These are phyloP conservation scores for Atherinosoma microstoma DNA, from an alignment of 2,797 vertebrate species.

Conservation along the genomic window DNA sequence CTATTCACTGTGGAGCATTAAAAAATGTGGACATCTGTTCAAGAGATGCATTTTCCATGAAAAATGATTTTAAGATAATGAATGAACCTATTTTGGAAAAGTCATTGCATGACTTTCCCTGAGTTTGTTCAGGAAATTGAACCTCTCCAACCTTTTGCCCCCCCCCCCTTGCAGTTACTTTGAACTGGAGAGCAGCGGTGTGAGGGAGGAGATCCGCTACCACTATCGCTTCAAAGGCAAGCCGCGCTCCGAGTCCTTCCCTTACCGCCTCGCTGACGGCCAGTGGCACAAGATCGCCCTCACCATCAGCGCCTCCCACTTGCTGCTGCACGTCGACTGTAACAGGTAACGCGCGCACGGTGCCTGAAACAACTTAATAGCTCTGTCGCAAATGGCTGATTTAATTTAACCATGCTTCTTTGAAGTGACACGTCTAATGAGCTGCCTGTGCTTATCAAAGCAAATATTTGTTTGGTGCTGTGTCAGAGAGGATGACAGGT, in stretches of 20 bases:
- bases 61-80: neutral
- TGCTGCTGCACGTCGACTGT: conserved; percentile 93
- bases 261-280: conserved; percentile 93
- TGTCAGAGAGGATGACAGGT: conserved; percentile 46
- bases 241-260: conserved; percentile 90
- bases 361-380: neutral
- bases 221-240: conserved; percentile 91
- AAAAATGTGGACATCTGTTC: neutral
- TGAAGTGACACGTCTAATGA: conserved; percentile 60
- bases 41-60: neutral
- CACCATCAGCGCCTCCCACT: conserved; percentile 90
- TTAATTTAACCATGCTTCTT: conserved; percentile 36
- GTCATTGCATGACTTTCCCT: neutral
- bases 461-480: conserved; percentile 57
- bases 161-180: conserved; percentile 87
- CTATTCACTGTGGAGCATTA: neutral
- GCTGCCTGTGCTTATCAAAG: conserved; percentile 48
- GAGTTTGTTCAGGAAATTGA: neutral
- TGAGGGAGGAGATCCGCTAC: conserved; percentile 92
- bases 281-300: conserved; percentile 93
- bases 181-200: conserved; percentile 95
- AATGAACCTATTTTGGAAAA: neutral
- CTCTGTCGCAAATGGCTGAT: conserved; percentile 14
- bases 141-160: conserved; percentile 17
- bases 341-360: conserved; percentile 86